These are phyloP conservation scores for Cryptocephalus primarius DNA, from an alignment of 2,888 invertebrate genomes.

Conservation along the genomic window DNA sequence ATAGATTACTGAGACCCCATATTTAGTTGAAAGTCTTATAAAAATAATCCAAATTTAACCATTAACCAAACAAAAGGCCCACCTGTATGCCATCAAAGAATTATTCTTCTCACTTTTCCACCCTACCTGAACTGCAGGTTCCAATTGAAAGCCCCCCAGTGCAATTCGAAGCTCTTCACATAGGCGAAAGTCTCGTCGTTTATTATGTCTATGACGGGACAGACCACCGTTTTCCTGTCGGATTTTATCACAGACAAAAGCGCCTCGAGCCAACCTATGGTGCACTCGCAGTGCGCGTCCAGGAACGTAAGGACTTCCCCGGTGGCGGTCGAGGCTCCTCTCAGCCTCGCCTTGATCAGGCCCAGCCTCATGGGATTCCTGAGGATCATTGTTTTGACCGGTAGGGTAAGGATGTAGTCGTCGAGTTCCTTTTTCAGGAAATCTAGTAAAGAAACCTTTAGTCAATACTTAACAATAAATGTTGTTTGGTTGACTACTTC, in stretches of 20 bases:
- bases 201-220: slow-evolving; percentile 87
- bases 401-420: slow-evolving; percentile 50
- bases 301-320: slow-evolving; percentile 80
- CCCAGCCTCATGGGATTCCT: slow-evolving; percentile 61
- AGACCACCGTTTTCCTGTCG: slow-evolving; percentile 55
- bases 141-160: slow-evolving; percentile 99
- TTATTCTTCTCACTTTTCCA: too few species aligned
- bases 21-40: too few species aligned
- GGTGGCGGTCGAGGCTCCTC: slow-evolving; percentile 60
- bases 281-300: slow-evolving; percentile 91
- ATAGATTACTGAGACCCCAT: too few species aligned
- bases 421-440: slow-evolving; percentile 56
- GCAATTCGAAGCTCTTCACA: slow-evolving; percentile 86
- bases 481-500: too few species aligned
- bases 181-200: slow-evolving; percentile 95
- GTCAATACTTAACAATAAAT: too few species aligned
- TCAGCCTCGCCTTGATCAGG: slow-evolving; percentile 68
- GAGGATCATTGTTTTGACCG: slow-evolving; percentile 52
- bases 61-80: too few species aligned
- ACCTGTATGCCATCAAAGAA: too few species aligned
- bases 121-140: slow-evolving; percentile 77
- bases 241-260: slow-evolving; percentile 44
- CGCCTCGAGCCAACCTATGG: slow-evolving; percentile 56
- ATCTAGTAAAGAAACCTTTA: slow-evolving; percentile 37
- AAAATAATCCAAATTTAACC: too few species aligned